phyloP scores from a whole-genome alignment of 2,888 invertebrate species.

The Orthosia incerta region DNA sequence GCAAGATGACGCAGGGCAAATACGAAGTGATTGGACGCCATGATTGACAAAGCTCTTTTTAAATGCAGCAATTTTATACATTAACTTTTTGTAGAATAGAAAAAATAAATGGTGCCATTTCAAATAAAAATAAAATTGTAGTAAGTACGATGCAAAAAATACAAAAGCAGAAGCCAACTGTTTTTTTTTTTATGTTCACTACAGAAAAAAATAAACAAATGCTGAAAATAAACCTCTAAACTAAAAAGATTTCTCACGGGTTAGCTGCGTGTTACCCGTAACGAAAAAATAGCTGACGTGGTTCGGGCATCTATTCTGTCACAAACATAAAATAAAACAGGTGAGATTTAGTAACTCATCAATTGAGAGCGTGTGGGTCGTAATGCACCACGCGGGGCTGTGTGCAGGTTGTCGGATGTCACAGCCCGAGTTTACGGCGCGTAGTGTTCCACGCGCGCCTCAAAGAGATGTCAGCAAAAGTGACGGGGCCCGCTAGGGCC shows the following conservation, averaged over 20 bases:
- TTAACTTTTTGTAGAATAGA: neutral
- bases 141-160: neutral
- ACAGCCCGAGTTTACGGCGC: too few relatives aligned
- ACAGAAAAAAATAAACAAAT: conserved; percentile 11
- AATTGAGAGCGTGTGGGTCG: too few relatives aligned
- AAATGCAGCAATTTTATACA: neutral
- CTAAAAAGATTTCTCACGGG: conserved; percentile 42
- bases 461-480: too few relatives aligned
- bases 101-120: neutral
- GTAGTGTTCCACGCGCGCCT: too few relatives aligned
- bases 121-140: neutral
- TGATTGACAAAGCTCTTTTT: neutral
- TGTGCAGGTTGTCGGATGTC: too few relatives aligned
- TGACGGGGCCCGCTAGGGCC: too few relatives aligned
- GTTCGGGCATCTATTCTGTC: conserved; percentile 14
- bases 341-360: neutral
- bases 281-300: conserved; percentile 29
- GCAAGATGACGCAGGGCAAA: neutral
- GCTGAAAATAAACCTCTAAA: conserved; percentile 30
- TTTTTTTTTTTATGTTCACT: neutral
- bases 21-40: neutral
- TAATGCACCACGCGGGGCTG: too few relatives aligned
- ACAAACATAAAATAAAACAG: neutral
- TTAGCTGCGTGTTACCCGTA: too few relatives aligned
- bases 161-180: neutral